Evolutionary conservation across 2,888 invertebrate genomes (phyloP), one percentile per base, ranked within the genome.

Genomic region (Gymnoscelis rufifasciata): DNA sequence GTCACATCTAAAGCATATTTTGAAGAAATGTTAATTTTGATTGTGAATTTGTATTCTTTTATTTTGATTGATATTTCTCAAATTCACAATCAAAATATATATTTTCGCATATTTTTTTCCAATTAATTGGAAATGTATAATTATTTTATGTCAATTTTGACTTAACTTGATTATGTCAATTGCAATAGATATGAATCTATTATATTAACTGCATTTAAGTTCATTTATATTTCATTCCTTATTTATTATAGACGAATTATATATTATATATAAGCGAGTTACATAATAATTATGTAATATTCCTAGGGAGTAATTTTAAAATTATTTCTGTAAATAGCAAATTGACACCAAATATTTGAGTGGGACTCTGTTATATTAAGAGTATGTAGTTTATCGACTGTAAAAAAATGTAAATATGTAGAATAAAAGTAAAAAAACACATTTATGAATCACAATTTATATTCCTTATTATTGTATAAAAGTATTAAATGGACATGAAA

Each of bases 261-360:
- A 45, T 39, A 35, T n/a, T 45, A 23, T 39, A 37, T 13, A 7
- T 35, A 12, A 13, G 33, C 8, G 11, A 39, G 11, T 15, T 14
- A 14, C 13, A 19, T 27, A 19, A 35, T 35, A 35, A 7, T 35
- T 19, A 35, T 35, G 19, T 35, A 35, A 35, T 28, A 23, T 31
- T 40, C 31, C 10, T 11, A 23, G 15, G 14, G 24, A 36, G 26
- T 23, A 27, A 27, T 24, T 43, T 15, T 24, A 33, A 43, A 43
- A 40, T 30, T 15, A 19, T 30, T 23, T 11, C 8, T 52, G 33
- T 47, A 48, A 39, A 47, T 45, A 38, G 38, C 14, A 46, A 44
- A 26, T 54, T 51, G 54, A 57, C 56, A 57, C 56, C 56, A 57
- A 57, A 57, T 47, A 52, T 11, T 35, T 35, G 54, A 54, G 56